These are phyloP conservation scores for Conus betulinus DNA, from an alignment of 1,140 invertebrate species.

Conservation along the genomic window DNA sequence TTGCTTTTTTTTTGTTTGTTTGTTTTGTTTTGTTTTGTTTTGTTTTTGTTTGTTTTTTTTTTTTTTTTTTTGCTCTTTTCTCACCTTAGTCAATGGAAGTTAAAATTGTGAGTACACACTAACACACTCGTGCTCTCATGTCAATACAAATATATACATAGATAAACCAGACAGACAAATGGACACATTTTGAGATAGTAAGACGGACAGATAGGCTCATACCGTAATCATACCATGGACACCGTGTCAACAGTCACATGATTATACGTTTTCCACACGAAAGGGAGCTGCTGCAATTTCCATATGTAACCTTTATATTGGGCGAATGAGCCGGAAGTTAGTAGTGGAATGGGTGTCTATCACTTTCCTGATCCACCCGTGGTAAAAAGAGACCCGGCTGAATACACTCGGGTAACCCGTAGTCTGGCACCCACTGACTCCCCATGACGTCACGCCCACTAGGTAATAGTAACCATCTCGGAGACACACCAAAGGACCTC, in stretches of 20 bases:
- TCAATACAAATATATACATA: not conserved
- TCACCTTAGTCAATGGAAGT: no score
- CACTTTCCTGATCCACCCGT: slow-evolving; percentile 71
- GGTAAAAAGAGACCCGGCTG: slow-evolving; percentile 68
- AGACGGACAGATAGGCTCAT: not conserved
- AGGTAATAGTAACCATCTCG: slow-evolving; percentile 62
- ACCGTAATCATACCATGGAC: not conserved
- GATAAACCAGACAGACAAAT: no score
- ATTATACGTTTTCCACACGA: no score
- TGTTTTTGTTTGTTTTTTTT: no score
- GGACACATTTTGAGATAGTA: no score
- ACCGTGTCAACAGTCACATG: no score
- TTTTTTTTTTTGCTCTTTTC: not conserved
- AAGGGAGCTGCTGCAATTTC: no score
- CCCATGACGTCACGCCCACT: slow-evolving; percentile 72
- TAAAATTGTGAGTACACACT: no score
- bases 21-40: no score
- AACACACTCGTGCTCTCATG: not conserved
- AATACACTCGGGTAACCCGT: slow-evolving; percentile 74
- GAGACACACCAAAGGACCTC: slow-evolving; percentile 64
- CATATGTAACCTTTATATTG: no score
- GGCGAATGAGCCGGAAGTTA: no score
- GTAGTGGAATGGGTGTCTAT: slow-evolving; percentile 43
- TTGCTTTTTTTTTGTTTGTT: not conserved
- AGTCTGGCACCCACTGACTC: slow-evolving; percentile 71